Evolutionary conservation across 2,797 vertebrate species (phyloP).

Genomic region (Rhodeus uyekii): DNA sequence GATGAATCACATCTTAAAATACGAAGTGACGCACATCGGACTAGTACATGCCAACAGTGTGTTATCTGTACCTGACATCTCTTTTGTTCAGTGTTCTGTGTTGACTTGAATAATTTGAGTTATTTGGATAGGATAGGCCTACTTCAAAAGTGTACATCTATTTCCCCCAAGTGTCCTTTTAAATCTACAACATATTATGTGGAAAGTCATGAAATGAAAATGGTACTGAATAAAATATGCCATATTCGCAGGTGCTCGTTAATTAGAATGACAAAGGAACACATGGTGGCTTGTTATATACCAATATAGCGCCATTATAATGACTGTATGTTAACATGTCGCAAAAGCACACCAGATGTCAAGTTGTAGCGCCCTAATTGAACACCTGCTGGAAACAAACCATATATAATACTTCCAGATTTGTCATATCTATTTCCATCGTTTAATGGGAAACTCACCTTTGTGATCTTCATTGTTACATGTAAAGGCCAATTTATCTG

Average conservation of each 20-base stretch:
- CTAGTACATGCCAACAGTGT: slow-evolving; percentile 20
- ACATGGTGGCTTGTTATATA: slow-evolving; percentile 29
- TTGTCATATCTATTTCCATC: slow-evolving; percentile 36
- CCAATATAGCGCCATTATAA: slow-evolving; percentile 33
- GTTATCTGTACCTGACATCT: slow-evolving; percentile 15
- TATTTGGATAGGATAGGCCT: slow-evolving; percentile 6
- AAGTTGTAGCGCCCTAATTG: slow-evolving; percentile 46
- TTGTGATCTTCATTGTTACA: slow-evolving; percentile 38
- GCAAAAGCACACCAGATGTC: slow-evolving; percentile 33
- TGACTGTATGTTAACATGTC: slow-evolving; percentile 23
- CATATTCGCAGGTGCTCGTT: slow-evolving; percentile 6
- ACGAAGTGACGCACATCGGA: slow-evolving; percentile 25
- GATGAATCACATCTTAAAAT: slow-evolving; percentile 42
- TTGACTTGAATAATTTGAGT: slow-evolving; percentile 16
- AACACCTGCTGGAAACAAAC: slow-evolving; percentile 56
- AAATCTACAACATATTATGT: not conserved
- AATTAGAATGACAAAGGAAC: slow-evolving; percentile 20
- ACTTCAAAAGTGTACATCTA: not conserved
- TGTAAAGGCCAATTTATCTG: slow-evolving; percentile 20
- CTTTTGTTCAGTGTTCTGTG: not conserved
- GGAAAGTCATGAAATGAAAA: not conserved
- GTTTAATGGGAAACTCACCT: slow-evolving; percentile 19
- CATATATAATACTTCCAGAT: slow-evolving; percentile 39
- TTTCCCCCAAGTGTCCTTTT: not conserved
- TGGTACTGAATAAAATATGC: not conserved